Percentiles rank a stretch among this genome's conserved stretches.
Conservation (phyloP, 2,113 vertebrate genomes). For the Chaetura pelagica region DNA sequence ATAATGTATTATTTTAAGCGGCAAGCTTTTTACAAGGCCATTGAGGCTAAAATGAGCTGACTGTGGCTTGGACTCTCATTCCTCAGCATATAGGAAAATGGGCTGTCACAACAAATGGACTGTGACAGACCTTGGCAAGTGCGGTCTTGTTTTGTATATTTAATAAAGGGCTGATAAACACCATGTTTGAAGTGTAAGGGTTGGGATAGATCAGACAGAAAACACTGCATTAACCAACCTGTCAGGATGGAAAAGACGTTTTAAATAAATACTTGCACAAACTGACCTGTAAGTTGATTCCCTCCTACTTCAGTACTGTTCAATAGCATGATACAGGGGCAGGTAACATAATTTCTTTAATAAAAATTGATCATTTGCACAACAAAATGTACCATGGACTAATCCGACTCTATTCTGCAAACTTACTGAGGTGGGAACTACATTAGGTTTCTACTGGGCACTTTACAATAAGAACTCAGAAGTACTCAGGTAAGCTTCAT, state of each 20-base stretch:
- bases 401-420: not conserved
- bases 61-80: conserved; percentile 55
- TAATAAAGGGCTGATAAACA: conserved; percentile 62
- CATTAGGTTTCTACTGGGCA: not conserved
- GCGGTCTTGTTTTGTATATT: conserved; percentile 47
- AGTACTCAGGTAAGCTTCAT: not conserved
- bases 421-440: accelerated
- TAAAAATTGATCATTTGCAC: not conserved
- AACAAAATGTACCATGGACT: not conserved
- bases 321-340: not conserved
- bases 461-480: not conserved
- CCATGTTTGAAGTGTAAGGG: not conserved
- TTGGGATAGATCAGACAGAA: not conserved
- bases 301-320: not conserved
- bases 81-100: conserved; percentile 13
- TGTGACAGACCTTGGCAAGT: conserved; percentile 36
- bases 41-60: not conserved
- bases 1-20: conserved; percentile 52
- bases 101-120: conserved; percentile 49
- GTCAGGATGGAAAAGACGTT: not conserved
- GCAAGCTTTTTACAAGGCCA: conserved; percentile 9
- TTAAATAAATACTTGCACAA: not conserved
- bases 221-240: not conserved
- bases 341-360: not conserved
- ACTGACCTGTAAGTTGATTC: not conserved